Conservation (phyloP, 2,113 vertebrate genomes). For the Gymnorhina tibicen region DNA sequence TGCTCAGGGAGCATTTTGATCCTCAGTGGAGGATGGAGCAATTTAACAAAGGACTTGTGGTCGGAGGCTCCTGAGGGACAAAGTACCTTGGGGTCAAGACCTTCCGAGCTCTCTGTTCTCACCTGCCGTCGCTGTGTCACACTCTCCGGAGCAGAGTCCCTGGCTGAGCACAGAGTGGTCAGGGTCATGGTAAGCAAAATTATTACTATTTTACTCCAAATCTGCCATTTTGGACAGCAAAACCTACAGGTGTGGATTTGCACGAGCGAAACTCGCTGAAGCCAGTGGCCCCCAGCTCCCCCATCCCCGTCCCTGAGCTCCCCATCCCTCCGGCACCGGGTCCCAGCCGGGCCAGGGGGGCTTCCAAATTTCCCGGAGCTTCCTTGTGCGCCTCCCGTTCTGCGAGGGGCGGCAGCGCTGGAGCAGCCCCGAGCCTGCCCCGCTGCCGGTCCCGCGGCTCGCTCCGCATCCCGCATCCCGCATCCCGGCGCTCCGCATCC, state of each 20-base stretch:
- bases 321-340: not conserved
- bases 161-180: accelerated
- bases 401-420: accelerated
- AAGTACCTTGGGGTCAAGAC: not conserved
- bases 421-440: not conserved
- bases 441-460: not conserved
- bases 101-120: not conserved
- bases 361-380: not conserved
- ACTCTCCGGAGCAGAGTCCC: accelerated
- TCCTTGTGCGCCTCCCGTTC: too few species aligned
- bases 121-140: not conserved
- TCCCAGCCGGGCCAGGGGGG: too few species aligned
- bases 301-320: not conserved
- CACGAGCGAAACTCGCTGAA: not conserved
- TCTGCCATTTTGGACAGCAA: not conserved
- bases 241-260: not conserved
- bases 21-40: not conserved
- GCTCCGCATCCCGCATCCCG: too few species aligned
- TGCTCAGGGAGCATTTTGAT: not conserved
- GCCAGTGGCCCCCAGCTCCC: not conserved
- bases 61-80: not conserved
- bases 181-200: accelerated
- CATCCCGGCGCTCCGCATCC: accelerated
- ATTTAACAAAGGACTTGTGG: not conserved
- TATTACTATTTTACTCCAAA: not conserved